Conservation (phyloP, 2,113 vertebrate species). For the Choloepus hoffmanni region DNA sequence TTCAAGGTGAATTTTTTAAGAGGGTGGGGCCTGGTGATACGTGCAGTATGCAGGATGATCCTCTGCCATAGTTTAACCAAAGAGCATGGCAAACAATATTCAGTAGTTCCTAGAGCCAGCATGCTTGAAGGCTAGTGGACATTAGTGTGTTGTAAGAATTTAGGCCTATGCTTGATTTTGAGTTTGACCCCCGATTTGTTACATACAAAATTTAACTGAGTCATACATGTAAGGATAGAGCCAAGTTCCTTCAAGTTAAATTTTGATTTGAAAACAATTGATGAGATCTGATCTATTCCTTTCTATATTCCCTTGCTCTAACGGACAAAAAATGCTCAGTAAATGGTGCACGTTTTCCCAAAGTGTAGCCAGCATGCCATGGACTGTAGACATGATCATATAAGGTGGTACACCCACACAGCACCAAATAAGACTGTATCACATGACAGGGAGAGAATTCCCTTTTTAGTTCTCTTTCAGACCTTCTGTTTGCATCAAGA, state of each 20-base stretch:
- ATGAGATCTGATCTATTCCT: not conserved
- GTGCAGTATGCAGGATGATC: not conserved
- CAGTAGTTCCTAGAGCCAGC: not conserved
- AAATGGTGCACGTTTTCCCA: not conserved
- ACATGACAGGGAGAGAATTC: not conserved
- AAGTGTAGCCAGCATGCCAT: not conserved
- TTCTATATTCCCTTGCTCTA: not conserved
- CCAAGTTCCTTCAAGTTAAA: constrained; percentile 36
- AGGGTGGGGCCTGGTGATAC: not conserved
- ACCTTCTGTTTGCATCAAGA: not conserved
- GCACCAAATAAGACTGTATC: no score
- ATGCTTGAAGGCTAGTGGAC: not conserved
- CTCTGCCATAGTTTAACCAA: not conserved
- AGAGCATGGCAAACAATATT: not conserved
- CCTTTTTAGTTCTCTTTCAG: not conserved
- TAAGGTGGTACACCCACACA: not conserved
- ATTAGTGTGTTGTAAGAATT: not conserved
- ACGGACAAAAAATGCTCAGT: not conserved
- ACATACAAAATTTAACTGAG: not conserved
- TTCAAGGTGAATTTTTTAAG: not conserved
- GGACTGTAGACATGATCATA: not conserved
- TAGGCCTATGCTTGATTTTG: not conserved
- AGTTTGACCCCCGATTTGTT: not conserved
- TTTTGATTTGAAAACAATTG: constrained; percentile 32
- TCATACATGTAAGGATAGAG: not conserved